These are phyloP conservation scores for Melangyna quadrimaculata DNA, from an alignment of 2,888 invertebrate genomes.

Conservation along the genomic window DNA sequence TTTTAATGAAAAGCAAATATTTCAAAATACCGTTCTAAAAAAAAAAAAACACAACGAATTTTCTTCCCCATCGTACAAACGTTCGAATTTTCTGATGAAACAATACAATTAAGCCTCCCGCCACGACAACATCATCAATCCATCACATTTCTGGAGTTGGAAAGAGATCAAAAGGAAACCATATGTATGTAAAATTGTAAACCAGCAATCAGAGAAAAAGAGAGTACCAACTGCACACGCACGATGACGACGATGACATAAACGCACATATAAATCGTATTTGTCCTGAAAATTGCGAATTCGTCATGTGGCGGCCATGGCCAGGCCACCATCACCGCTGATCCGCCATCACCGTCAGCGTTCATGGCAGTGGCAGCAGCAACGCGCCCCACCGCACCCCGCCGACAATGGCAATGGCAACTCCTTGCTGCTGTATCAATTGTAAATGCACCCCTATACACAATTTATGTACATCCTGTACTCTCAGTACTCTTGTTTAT, in stretches of 20 bases:
- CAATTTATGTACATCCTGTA: background rate
- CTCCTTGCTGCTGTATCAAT: constrained; percentile 52
- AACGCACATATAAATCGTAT: constrained; percentile 27
- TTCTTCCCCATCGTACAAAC: background rate
- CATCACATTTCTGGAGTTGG: constrained; percentile 53
- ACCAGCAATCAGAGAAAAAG: constrained; percentile 16
- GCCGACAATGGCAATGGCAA: background rate
- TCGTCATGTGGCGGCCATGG: constrained; percentile 13
- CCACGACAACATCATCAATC: constrained; percentile 53
- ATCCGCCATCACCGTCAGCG: background rate
- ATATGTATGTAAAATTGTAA: too few species aligned
- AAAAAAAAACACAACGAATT: background rate
- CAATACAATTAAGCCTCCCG: constrained; percentile 57
- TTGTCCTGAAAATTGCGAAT: constrained; percentile 44
- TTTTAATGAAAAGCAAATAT: constrained; percentile 71
- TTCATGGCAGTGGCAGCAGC: background rate
- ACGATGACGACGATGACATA: background rate
- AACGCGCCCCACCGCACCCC: too few species aligned
- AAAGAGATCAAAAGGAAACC: constrained; percentile 68
- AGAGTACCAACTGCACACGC: constrained; percentile 3
- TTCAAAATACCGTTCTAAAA: constrained; percentile 45
- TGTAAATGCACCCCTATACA: constrained; percentile 69
- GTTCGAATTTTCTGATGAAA: constrained; percentile 13
- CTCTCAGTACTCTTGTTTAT: constrained; percentile 38
- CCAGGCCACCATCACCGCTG: constrained; percentile 28